These are phyloP conservation scores for Eurytoma californica DNA, from an alignment of 2,888 invertebrate genomes.

Conservation along the genomic window DNA sequence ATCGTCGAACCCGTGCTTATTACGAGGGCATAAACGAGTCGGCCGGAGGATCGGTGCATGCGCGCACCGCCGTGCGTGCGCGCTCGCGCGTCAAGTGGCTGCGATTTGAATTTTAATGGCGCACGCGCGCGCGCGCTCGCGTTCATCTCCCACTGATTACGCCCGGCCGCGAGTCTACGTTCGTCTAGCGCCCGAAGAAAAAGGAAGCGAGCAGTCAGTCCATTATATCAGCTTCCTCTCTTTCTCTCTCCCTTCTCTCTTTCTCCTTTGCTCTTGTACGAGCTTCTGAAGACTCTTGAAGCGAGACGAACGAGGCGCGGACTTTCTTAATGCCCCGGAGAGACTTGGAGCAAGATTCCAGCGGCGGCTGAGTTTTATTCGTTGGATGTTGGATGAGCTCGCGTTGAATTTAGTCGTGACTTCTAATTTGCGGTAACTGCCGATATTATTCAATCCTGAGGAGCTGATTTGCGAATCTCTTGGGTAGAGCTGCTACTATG, in stretches of 20 bases:
- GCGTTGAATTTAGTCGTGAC: slow-evolving; percentile 17
- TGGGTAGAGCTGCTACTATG: no score
- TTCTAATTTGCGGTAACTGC: no score
- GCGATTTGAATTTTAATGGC: slow-evolving; percentile 49
- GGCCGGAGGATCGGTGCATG: neutral
- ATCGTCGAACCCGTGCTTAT: neutral
- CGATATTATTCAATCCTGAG: no score
- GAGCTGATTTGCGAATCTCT: no score
- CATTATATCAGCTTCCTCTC: slow-evolving; percentile 37
- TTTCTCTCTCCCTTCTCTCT: neutral
- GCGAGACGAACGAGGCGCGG: slow-evolving; percentile 14
- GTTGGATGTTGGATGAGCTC: no score
- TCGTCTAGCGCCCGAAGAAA: slow-evolving; percentile 2
- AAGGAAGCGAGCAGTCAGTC: slow-evolving; percentile 13
- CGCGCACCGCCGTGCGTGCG: neutral
- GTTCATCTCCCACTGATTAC: slow-evolving; percentile 47
- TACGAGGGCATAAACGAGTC: no score
- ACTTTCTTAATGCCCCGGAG: slow-evolving; percentile 31
- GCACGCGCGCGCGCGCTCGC: slow-evolving; percentile 35
- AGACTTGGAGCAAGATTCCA: slow-evolving; percentile 35
- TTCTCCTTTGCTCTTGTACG: neutral
- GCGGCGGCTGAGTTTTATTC: slow-evolving; percentile 25
- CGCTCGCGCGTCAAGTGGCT: slow-evolving; percentile 42
- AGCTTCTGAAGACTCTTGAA: slow-evolving; percentile 1
- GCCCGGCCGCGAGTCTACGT: slow-evolving; percentile 32